Evolutionary conservation across 1,140 invertebrate species (phyloP).

Genomic region (Habropoda laboriosa): DNA sequence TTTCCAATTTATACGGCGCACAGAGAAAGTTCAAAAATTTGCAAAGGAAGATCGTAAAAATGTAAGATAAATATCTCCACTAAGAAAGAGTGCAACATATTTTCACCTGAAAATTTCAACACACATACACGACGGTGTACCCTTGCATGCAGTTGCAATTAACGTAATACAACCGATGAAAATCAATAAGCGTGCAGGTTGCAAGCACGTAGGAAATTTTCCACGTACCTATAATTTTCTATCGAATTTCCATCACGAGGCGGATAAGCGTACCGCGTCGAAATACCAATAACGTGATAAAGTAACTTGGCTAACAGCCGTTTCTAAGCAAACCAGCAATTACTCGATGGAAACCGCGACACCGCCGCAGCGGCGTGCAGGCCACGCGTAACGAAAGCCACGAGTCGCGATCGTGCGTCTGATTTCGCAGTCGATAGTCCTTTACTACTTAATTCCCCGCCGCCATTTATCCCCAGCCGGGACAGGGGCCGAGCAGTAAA

Average conservation of each 20-base stretch:
- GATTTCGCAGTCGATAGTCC: conserved; percentile 20
- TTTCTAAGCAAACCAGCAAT: background rate
- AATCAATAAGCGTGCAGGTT: background rate
- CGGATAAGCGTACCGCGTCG: background rate
- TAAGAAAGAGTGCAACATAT: too few relatives aligned
- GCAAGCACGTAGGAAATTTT: background rate
- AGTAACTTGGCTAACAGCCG: background rate
- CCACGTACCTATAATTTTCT: background rate
- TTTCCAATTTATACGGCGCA: too few relatives aligned
- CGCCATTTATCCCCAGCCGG: conserved; percentile 14
- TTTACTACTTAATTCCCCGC: conserved; percentile 50
- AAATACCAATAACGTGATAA: background rate
- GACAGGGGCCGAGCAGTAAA: conserved; percentile 29
- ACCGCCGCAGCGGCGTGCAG: too few relatives aligned
- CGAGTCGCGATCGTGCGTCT: conserved; percentile 24
- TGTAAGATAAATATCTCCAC: too few relatives aligned
- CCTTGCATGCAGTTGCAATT: too few relatives aligned
- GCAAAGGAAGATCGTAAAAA: too few relatives aligned
- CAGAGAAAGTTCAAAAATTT: too few relatives aligned
- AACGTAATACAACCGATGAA: background rate
- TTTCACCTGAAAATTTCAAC: too few relatives aligned
- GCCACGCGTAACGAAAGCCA: conserved; percentile 12
- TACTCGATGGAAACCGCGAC: conserved; percentile 10
- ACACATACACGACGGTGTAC: too few relatives aligned
- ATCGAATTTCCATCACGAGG: background rate